Evolutionary conservation across 2,797 vertebrate genomes (phyloP).

Genomic region (Pteronotus mesoamericanus): DNA sequence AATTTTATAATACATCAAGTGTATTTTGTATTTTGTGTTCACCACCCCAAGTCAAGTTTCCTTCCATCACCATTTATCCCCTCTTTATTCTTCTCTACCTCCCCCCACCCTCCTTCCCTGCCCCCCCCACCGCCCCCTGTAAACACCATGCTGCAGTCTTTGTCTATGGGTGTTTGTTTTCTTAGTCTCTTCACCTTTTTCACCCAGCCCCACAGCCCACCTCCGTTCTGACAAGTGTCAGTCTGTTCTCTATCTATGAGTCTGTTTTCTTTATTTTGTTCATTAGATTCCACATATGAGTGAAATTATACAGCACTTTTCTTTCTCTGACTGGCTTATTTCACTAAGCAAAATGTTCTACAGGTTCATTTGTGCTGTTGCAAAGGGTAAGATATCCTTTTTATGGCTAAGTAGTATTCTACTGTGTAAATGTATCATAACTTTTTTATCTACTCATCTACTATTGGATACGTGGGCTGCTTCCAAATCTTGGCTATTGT

Average conservation of each 20-base stretch:
- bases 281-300: not conserved
- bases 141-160: not conserved
- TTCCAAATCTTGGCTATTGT: not conserved
- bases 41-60: too few species aligned
- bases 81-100: too few species aligned
- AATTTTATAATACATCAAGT: too few species aligned
- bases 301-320: not conserved
- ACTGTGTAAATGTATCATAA: not conserved
- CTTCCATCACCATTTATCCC: too few species aligned
- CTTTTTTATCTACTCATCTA: not conserved
- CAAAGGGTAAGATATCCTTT: not conserved
- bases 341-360: not conserved
- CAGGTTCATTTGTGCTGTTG: not conserved
- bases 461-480: not conserved
- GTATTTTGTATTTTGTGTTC: too few species aligned
- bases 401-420: not conserved
- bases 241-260: not conserved
- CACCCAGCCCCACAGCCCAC: not conserved
- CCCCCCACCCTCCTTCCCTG: too few species aligned
- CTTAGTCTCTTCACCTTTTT: not conserved
- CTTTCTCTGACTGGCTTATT: not conserved
- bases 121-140: too few species aligned
- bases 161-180: not conserved
- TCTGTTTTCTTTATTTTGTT: not conserved
- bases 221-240: not conserved